A percentile compares a stretch with the other conserved stretches of the same genome.
Conservation (phyloP, 2,113 vertebrate genomes). For the Myotis lucifugus region DNA sequence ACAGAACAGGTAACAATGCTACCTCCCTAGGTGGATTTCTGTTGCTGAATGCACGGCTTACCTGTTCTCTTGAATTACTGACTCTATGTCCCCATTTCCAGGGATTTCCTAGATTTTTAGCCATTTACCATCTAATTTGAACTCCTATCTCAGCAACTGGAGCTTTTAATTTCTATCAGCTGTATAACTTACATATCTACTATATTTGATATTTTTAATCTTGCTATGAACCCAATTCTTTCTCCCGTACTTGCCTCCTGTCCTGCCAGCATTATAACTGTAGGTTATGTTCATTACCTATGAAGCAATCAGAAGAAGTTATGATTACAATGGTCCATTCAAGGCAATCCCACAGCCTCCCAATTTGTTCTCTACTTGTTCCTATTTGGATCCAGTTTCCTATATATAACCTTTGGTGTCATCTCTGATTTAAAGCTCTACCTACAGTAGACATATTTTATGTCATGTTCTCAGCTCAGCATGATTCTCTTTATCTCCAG, state of each 20-base stretch:
- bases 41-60: not conserved
- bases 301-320: not conserved
- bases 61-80: not conserved
- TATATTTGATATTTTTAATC: not conserved
- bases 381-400: not conserved
- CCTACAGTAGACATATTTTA: not conserved
- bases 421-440: not conserved
- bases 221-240: not conserved
- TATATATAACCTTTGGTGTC: not conserved
- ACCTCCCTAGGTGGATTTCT: accelerated
- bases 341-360: not conserved
- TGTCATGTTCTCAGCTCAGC: not conserved
- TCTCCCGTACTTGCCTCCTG: not conserved
- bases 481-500: not conserved
- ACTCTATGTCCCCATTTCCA: not conserved
- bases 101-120: not conserved
- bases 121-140: not conserved
- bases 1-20: not conserved
- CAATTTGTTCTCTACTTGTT: not conserved
- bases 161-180: not conserved
- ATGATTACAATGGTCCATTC: not conserved
- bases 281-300: not conserved
- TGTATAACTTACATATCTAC: not conserved
- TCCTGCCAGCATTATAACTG: not conserved
- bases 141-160: not conserved